Percentiles rank a stretch among this genome's conserved stretches.
These are phyloP conservation scores for Didymodactylos carnosus DNA, from an alignment of 2,888 invertebrate species.

Conservation along the genomic window DNA sequence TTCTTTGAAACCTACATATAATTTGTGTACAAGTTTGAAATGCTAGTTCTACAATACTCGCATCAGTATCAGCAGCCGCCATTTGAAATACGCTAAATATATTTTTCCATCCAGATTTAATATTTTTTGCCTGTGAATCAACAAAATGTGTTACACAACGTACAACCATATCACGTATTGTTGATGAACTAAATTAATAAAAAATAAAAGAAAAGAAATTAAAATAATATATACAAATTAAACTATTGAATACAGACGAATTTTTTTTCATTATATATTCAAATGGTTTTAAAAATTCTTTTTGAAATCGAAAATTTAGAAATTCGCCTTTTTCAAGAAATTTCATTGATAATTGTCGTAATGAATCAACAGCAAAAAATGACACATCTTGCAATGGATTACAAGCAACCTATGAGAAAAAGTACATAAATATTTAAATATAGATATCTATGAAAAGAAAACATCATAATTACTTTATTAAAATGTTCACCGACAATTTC, in stretches of 20 bases:
- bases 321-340: conserved; percentile 99
- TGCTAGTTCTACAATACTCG: conserved; percentile 81
- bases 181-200: conserved; percentile 44
- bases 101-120: conserved; percentile 96
- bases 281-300: conserved; percentile 92
- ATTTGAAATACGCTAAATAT: conserved; percentile 95
- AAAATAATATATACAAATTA: too few relatives aligned
- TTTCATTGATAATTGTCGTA: conserved; percentile 90
- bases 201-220: not conserved
- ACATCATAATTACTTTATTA: conserved; percentile 46
- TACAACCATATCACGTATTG: conserved; percentile 92
- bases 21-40: conserved; percentile 39
- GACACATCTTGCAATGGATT: conserved; percentile 85
- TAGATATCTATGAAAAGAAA: too few relatives aligned
- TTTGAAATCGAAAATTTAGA: conserved; percentile 93
- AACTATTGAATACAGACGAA: conserved; percentile 35
- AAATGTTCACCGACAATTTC: conserved; percentile 84
- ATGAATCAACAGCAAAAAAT: conserved; percentile 88
- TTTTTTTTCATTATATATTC: conserved; percentile 98
- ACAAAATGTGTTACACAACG: conserved; percentile 96
- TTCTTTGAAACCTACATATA: conserved; percentile 43
- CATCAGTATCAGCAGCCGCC: conserved; percentile 71
- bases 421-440: not conserved
- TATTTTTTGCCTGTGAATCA: conserved; percentile 80
- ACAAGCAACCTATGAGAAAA: conserved; percentile 50